Base-by-base conservation (phyloP, 2,113 vertebrate genomes). In the Callithrix jacchus region DNA sequence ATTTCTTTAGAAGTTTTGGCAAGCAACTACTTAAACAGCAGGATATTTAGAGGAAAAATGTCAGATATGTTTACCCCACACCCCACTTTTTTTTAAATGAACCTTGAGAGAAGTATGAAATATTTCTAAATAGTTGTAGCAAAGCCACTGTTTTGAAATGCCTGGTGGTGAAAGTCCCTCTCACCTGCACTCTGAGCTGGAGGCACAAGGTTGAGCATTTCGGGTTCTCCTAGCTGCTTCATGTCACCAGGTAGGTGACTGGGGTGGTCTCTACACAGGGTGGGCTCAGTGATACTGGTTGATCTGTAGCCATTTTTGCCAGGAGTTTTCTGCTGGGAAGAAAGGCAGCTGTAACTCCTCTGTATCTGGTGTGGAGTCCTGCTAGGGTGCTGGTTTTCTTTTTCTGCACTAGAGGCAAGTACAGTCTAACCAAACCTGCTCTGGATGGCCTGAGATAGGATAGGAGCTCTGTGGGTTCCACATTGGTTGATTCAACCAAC, bases 91-190 rank as follows among this genome's bases (percentile, higher is more conserved):
- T 81, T 52, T 35, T 17, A 0, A 56, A 45, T 70, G 52, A 82
- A 13, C 66, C 71, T 90, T 95, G 81, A 87, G 79, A n/a, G 87
- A 95, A 87, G 32, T 23, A 83, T 80, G 87, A 77, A 87, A 14
- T 71, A 11, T 97, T 96, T 97, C 96, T 84, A 91, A 87, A 96
- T 64, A 77, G 30, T n/a, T 90, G n/a, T 5, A 58, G 70, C 45
- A 47, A 18, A 92, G 68, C 25, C 40, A 30, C 45, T 37, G 32
- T 97, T 96, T 87, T 87, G 97, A 88, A 97, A 98, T 83, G 16
- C 18, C 45, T 56, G 71, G 45, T 97, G 96, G 68, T 32, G 66
- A 93, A 93, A 97, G 52, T 30, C 52, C 25, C 64, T 90, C 40
- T 37, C 79, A 21, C 37, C 54, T 42, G 32, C 23, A 23, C 49